Evolutionary conservation across 2,888 invertebrate genomes (phyloP).

Genomic region (Lasioglossum marginatum): DNA sequence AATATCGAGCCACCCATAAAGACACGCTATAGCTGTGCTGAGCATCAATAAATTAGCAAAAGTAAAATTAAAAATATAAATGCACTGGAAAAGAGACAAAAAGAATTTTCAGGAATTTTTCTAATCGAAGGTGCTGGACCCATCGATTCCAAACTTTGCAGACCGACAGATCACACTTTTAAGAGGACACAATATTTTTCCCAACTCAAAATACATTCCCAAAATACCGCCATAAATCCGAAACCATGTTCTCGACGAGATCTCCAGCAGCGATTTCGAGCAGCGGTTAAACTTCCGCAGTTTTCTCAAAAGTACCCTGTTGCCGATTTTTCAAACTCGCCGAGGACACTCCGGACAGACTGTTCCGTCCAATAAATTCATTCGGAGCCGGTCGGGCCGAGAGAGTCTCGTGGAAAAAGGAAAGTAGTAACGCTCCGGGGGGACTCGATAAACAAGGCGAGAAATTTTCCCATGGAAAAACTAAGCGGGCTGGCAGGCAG

Average conservation of each 20-base stretch:
- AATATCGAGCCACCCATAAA: no score
- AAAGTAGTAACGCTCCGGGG: background rate
- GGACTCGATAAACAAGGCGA: conserved; percentile 11
- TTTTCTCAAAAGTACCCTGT: background rate
- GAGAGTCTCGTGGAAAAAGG: background rate
- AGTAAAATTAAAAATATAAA: no score
- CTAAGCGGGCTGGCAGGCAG: background rate
- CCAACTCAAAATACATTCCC: no score
- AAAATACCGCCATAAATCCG: background rate
- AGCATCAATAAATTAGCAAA: no score
- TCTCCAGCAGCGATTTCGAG: background rate
- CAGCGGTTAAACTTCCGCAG: background rate
- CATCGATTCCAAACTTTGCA: no score
- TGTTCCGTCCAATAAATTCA: conserved; percentile 1
- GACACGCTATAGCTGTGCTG: no score
- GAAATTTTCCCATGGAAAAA: background rate
- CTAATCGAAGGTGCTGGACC: no score
- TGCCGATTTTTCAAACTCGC: background rate
- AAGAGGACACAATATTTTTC: no score
- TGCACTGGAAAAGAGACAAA: no score
- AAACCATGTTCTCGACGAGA: background rate
- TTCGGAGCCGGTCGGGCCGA: background rate
- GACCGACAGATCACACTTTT: no score
- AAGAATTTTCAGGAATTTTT: no score
- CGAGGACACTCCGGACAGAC: background rate